A percentile compares a stretch with the other conserved stretches of the same genome.
Evolutionary conservation across 2,113 vertebrate genomes (phyloP).

Genomic region (Suricata suricatta): DNA sequence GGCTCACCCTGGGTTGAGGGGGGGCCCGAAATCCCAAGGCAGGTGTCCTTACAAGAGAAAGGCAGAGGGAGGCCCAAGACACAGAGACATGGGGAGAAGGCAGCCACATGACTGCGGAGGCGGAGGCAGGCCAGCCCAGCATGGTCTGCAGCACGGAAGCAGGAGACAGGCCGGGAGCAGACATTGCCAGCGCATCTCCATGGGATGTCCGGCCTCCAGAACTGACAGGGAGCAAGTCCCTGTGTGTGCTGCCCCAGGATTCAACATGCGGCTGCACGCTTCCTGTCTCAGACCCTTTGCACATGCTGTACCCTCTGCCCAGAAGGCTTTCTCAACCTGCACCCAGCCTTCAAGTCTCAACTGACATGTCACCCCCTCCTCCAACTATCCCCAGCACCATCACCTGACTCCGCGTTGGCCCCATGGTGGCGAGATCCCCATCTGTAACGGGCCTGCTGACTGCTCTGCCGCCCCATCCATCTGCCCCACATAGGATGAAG

Average conservation of each 20-base stretch:
- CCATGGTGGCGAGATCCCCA: fast-evolving
- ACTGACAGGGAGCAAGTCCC: not conserved
- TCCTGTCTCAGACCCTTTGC: not conserved
- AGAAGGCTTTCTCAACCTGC: not conserved
- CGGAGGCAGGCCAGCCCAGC: not conserved
- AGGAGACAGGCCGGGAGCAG: not conserved
- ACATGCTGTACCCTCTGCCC: not conserved
- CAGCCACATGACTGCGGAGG: not conserved
- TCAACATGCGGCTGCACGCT: not conserved
- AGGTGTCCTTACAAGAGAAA: not conserved
- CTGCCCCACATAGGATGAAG: not conserved
- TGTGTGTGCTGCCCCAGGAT: not conserved
- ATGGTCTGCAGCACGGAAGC: not conserved
- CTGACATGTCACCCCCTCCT: not conserved
- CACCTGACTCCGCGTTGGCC: not conserved
- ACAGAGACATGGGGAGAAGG: not conserved
- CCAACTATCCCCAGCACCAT: not conserved
- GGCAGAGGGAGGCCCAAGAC: not conserved
- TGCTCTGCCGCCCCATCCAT: fast-evolving
- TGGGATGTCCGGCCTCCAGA: not conserved
- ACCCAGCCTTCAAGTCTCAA: not conserved
- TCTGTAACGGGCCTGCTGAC: not conserved
- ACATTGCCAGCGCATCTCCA: fast-evolving
- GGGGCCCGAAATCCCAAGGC: too few species aligned
- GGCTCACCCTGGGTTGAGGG: not conserved